These are phyloP conservation scores for Frankliniella fusca DNA, from an alignment of 2,888 invertebrate genomes.

Conservation along the genomic window DNA sequence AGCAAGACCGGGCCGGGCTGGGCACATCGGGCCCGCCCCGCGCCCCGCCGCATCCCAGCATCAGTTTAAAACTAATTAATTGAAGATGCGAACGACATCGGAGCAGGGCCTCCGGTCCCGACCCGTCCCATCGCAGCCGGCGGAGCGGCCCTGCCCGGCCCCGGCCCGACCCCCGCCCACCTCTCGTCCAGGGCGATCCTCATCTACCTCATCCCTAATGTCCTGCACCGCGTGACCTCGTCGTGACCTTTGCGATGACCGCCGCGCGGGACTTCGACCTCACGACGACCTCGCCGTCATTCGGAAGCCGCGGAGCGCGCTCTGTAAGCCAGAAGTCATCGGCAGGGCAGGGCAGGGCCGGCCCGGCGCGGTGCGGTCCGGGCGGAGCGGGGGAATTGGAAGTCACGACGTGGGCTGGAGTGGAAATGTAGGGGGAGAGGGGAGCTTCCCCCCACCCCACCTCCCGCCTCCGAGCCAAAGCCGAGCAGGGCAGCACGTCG, in stretches of 20 bases:
- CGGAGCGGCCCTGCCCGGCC: neutral
- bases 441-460: neutral
- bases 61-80: neutral
- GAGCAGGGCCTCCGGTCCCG: too few species aligned
- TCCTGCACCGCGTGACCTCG: too few species aligned
- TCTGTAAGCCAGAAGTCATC: neutral
- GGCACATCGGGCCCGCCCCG: neutral
- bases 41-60: neutral
- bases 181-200: too few species aligned
- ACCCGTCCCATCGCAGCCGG: too few species aligned
- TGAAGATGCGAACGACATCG: slow-evolving; percentile 2
- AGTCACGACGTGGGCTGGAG: neutral
- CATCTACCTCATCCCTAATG: too few species aligned
- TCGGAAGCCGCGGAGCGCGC: too few species aligned
- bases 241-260: too few species aligned
- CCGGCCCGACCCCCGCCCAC: too few species aligned
- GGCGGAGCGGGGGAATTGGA: neutral
- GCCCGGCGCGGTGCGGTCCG: neutral
- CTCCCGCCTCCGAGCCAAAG: neutral
- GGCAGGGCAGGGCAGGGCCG: neutral
- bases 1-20: neutral
- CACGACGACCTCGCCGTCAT: too few species aligned
- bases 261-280: too few species aligned
- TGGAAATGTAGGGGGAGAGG: neutral
- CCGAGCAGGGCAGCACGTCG: too few species aligned